These are phyloP conservation scores for Platyrinchus mystaceus DNA, from an alignment of 2,797 vertebrate genomes.

Conservation along the genomic window DNA sequence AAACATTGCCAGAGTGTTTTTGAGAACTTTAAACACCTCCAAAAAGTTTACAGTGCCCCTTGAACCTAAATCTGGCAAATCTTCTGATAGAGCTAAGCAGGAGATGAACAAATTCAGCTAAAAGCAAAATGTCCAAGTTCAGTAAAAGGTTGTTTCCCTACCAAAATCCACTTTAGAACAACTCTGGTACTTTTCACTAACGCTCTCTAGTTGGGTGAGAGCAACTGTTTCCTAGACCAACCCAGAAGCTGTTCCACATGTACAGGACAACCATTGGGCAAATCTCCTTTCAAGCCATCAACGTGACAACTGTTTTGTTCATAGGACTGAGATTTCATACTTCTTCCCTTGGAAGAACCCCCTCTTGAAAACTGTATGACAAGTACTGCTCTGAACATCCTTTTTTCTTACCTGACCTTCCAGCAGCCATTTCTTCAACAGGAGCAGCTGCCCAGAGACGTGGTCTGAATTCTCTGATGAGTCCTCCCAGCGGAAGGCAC, in stretches of 20 bases:
- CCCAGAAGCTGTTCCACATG: neutral
- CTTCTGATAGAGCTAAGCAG: neutral
- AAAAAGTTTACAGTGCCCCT: neutral
- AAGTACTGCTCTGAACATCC: neutral
- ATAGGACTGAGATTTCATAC: neutral
- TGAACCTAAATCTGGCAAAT: neutral
- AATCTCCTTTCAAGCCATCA: neutral
- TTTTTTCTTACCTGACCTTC: constrained; percentile 89
- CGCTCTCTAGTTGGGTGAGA: neutral
- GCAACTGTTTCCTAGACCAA: neutral
- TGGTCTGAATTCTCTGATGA: constrained; percentile 78
- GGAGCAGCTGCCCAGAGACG: constrained; percentile 85
- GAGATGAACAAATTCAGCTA: neutral
- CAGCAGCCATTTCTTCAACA: constrained; percentile 96
- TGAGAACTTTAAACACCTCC: neutral
- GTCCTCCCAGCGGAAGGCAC: constrained; percentile 97
- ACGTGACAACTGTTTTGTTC: neutral
- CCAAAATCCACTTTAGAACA: neutral
- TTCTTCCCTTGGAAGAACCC: neutral
- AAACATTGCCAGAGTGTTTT: fast-evolving
- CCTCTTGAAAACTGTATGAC: neutral
- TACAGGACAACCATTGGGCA: neutral
- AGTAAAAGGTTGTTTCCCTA: neutral
- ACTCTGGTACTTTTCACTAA: neutral
- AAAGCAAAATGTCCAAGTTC: neutral